phyloP scores from a whole-genome alignment of 1,140 invertebrate genomes.

The Cotesia chilonis region DNA sequence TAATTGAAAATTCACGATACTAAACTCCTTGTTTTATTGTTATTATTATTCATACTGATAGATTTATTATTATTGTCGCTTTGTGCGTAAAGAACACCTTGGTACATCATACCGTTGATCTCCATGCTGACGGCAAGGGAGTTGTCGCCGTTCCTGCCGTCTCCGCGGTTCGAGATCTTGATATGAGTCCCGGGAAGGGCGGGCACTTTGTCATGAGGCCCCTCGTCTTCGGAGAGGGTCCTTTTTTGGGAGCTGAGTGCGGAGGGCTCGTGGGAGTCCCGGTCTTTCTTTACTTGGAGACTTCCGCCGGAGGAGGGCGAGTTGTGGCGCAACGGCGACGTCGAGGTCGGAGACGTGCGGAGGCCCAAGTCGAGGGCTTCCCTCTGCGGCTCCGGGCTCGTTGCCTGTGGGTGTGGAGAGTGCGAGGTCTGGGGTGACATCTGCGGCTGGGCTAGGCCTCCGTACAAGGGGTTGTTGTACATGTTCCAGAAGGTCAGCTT shows the following conservation, averaged over 20 bases:
- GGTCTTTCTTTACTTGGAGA: conserved; percentile 71
- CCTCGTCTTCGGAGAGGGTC: conserved; percentile 60
- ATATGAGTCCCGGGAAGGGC: conserved; percentile 77
- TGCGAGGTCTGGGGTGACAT: conserved; percentile 53
- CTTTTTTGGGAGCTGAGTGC: conserved; percentile 71
- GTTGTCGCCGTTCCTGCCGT: conserved; percentile 78
- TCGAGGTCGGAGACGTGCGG: conserved; percentile 56
- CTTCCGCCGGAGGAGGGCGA: conserved; percentile 49
- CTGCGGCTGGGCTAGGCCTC: conserved; percentile 48
- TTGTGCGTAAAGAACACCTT: conserved; percentile 87
- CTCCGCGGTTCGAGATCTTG: conserved; percentile 87
- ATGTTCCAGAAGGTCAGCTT: conserved; percentile 83
- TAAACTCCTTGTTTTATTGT: conserved; percentile 57
- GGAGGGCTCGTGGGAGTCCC: conserved; percentile 65
- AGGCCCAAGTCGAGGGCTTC: conserved; percentile 72
- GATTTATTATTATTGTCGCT: conserved; percentile 48
- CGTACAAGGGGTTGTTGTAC: conserved; percentile 70
- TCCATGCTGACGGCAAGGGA: conserved; percentile 96
- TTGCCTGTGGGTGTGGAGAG: conserved; percentile 51
- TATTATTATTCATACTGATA: conserved; percentile 26
- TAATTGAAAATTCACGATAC: conserved; percentile 60
- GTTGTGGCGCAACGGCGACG: conserved; percentile 52
- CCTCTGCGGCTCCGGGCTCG: conserved; percentile 67
- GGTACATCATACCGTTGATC: conserved; percentile 91
- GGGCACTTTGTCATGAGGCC: conserved; percentile 53